phyloP scores from a whole-genome alignment of 2,113 vertebrate species.

The Psittacus erithacus region DNA sequence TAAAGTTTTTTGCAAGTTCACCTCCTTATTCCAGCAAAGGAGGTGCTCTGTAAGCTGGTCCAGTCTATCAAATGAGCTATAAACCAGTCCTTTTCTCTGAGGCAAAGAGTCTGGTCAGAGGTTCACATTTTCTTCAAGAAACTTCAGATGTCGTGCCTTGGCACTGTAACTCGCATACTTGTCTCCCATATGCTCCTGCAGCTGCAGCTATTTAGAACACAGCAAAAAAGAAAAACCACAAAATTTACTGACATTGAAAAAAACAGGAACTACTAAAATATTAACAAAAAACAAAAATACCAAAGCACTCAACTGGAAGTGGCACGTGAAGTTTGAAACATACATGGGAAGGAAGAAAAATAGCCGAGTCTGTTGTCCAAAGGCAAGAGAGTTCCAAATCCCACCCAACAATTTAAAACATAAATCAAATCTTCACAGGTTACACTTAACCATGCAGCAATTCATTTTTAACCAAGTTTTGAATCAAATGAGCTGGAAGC shows the following conservation, averaged over 20 bases:
- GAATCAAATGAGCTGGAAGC: neutral
- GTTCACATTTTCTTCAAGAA: slow-evolving; percentile 90
- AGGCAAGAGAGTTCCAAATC: neutral
- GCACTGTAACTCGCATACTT: slow-evolving; percentile 85
- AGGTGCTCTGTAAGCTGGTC: neutral
- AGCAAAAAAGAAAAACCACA: neutral
- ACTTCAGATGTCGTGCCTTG: slow-evolving; percentile 93
- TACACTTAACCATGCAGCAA: neutral
- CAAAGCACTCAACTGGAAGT: neutral
- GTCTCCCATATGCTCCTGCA: slow-evolving; percentile 87
- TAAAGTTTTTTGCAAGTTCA: neutral
- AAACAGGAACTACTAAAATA: neutral
- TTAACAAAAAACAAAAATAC: neutral
- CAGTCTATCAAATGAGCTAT: neutral
- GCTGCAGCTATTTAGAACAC: slow-evolving; percentile 74
- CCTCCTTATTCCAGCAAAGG: neutral
- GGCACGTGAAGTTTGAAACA: neutral
- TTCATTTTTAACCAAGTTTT: neutral
- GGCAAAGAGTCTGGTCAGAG: slow-evolving; percentile 64
- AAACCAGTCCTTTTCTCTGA: slow-evolving; percentile 20
- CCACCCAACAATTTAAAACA: neutral
- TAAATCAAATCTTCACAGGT: neutral
- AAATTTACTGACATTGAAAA: neutral
- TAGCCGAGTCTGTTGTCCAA: neutral
- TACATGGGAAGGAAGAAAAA: neutral